Evolutionary conservation across 2,797 vertebrate genomes (phyloP).

Genomic region (Kryptolebias ocellatus): DNA sequence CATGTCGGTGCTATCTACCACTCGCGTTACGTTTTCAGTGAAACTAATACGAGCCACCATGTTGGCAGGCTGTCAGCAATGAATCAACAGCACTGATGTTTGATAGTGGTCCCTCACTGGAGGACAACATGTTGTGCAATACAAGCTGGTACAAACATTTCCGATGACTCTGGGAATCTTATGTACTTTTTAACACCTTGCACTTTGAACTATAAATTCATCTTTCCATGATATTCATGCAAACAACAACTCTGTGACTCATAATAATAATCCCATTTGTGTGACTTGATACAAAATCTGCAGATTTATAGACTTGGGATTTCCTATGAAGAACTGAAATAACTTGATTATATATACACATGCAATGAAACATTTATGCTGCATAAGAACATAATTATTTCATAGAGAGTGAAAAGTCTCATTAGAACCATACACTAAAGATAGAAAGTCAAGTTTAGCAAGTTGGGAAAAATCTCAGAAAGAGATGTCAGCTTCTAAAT

Average conservation of each 20-base stretch:
- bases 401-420: too few species aligned
- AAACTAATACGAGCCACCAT: neutral
- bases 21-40: neutral
- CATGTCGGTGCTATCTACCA: neutral
- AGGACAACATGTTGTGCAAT: neutral
- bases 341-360: too few species aligned
- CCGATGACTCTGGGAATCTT: neutral
- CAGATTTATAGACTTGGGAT: too few species aligned
- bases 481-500: too few species aligned
- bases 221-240: neutral
- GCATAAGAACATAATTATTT: too few species aligned
- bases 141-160: slow-evolving; percentile 1
- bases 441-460: slow-evolving; percentile 15
- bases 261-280: neutral
- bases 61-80: neutral
- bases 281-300: slow-evolving; percentile 5
- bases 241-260: neutral
- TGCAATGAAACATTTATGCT: too few species aligned
- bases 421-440: too few species aligned
- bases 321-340: too few species aligned
- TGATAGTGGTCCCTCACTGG: neutral
- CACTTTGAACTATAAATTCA: neutral
- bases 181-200: too few species aligned
- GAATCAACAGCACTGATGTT: neutral
- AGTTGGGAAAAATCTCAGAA: too few species aligned